phyloP scores from a whole-genome alignment of 2,888 invertebrate genomes.

The Drosophila nigritarsus region DNA sequence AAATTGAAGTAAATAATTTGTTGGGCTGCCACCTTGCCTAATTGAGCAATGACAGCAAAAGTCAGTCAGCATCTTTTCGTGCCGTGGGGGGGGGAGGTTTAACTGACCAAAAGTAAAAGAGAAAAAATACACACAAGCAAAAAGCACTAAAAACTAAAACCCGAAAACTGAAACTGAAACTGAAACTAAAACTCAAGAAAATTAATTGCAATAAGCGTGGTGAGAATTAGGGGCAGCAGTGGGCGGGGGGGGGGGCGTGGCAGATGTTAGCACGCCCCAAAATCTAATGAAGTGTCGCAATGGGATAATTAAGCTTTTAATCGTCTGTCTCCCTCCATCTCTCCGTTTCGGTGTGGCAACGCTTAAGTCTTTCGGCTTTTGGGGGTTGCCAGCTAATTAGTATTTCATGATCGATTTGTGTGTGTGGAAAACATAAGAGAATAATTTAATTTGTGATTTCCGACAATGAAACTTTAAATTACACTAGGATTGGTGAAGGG shows the following conservation, averaged over 20 bases:
- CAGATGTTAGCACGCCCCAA: conserved; percentile 51
- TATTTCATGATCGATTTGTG: conserved; percentile 81
- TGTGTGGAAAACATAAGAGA: conserved; percentile 56
- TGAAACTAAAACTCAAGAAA: conserved; percentile 74
- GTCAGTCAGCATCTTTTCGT: conserved; percentile 4
- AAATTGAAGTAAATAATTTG: conserved; percentile 25
- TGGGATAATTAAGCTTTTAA: conserved; percentile 80
- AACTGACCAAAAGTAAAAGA: conserved; percentile 32
- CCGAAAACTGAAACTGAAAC: conserved; percentile 57
- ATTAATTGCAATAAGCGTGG: conserved; percentile 79
- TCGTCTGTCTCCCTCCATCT: conserved; percentile 45
- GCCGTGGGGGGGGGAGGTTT: conserved; percentile 1
- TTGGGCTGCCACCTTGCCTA: conserved; percentile 46
- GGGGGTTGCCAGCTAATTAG: conserved; percentile 66
- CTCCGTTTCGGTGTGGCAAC: conserved; percentile 56
- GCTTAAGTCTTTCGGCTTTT: conserved; percentile 27
- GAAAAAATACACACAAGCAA: conserved; percentile 5
- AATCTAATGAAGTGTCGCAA: conserved; percentile 80
- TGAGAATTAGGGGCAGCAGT: conserved; percentile 42
- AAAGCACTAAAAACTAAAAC: conserved; percentile 65
- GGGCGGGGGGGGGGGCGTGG: neutral
- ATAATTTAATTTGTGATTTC: conserved; percentile 76
- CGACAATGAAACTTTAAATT: conserved; percentile 58
- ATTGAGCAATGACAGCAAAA: conserved; percentile 69
- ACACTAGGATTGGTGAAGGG: conserved; percentile 17